A percentile compares a stretch with the other conserved stretches of the same genome.
phyloP scores from a whole-genome alignment of 2,888 invertebrate species.

The Clistopyga incitator region DNA sequence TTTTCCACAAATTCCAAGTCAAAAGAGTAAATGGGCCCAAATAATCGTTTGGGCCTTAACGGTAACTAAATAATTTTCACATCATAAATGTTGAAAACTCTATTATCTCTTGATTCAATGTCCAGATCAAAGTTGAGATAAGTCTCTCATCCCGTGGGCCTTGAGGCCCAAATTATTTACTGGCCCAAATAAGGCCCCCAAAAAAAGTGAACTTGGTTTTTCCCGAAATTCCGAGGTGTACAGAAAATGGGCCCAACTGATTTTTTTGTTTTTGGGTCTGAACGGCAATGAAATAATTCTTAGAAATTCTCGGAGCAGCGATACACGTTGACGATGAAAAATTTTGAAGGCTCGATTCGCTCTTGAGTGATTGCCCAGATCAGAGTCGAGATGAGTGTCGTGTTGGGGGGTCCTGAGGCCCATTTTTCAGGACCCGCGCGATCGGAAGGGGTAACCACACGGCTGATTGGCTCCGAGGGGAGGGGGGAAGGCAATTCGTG shows the following conservation, averaged over 20 bases:
- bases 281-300: not conserved
- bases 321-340: not conserved
- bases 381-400: not conserved
- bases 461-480: conserved; percentile 25
- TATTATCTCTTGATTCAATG: not conserved
- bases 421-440: conserved; percentile 12
- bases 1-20: not conserved
- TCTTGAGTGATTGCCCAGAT: not conserved
- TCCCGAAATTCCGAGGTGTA: not conserved
- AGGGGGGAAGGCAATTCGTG: conserved; percentile 23
- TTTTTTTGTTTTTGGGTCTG: not conserved
- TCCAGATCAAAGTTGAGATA: not conserved
- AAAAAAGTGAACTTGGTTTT: not conserved
- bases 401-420: conserved; percentile 8
- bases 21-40: not conserved
- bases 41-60: not conserved
- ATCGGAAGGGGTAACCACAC: conserved; percentile 34
- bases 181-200: not conserved
- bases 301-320: not conserved
- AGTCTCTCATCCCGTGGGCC: not conserved
- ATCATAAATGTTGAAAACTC: not conserved
- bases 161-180: not conserved
- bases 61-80: too few species aligned
- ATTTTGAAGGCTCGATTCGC: not conserved
- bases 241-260: not conserved